Conservation (phyloP, 2,113 vertebrate species). For the Dasyprocta punctata region DNA sequence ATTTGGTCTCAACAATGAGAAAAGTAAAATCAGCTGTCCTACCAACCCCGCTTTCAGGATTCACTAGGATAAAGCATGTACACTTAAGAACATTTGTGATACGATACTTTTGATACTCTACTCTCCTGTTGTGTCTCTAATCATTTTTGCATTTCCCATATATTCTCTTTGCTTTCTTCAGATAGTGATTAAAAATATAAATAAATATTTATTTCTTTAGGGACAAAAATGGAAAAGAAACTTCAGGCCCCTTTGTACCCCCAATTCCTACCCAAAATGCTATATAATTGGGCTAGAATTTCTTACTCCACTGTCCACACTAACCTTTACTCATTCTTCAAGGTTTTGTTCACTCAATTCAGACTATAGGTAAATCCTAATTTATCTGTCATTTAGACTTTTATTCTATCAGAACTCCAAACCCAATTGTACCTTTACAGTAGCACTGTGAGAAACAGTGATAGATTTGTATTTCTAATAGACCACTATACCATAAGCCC, state of each 20-base stretch:
- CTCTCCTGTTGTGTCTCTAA: not conserved
- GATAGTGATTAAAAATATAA: not conserved
- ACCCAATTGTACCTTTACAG: not conserved
- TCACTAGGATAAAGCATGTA: not conserved
- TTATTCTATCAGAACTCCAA: not conserved
- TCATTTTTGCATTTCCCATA: not conserved
- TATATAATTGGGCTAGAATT: not conserved
- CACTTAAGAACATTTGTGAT: not conserved
- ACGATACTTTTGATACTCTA: not conserved
- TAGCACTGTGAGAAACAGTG: not conserved
- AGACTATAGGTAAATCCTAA: not conserved
- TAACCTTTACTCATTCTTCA: not conserved
- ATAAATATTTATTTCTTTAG: not conserved
- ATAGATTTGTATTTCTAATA: not conserved
- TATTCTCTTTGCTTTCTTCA: not conserved
- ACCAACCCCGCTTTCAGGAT: not conserved
- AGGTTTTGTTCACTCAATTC: not conserved
- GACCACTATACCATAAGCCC: not conserved
- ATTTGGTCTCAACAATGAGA: not conserved
- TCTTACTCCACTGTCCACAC: not conserved
- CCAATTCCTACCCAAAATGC: not conserved
- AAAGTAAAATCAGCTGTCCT: not conserved
- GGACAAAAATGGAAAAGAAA: not conserved
- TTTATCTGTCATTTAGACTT: not conserved
- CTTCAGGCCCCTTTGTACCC: not conserved